phyloP scores from a whole-genome alignment of 1,140 invertebrate genomes.

The Lucilia cuprina region DNA sequence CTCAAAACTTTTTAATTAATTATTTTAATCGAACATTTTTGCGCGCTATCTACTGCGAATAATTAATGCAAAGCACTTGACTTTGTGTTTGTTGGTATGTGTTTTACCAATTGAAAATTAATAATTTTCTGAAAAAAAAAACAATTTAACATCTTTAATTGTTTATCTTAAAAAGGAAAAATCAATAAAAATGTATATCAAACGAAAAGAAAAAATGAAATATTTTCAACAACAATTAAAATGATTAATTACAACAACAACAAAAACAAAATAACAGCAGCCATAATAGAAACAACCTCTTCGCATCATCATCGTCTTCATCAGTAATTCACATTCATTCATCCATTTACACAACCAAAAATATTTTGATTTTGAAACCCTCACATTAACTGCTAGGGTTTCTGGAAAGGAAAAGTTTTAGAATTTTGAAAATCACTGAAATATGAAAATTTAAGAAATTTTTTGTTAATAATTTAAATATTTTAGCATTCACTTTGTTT shows the following conservation, averaged over 20 bases:
- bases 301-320: background rate
- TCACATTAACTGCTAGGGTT: background rate
- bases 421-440: background rate
- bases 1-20: too few species aligned
- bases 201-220: background rate
- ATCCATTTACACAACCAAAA: background rate
- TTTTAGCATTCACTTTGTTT: too few species aligned
- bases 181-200: background rate
- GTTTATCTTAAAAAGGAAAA: background rate
- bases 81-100: too few species aligned
- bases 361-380: background rate
- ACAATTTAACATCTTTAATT: background rate
- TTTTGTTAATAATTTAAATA: too few species aligned
- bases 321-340: background rate
- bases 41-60: too few species aligned
- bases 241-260: conserved; percentile 7
- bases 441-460: background rate
- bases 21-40: too few species aligned
- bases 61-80: too few species aligned
- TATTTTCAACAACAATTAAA: background rate
- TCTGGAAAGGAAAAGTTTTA: background rate
- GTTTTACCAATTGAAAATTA: background rate
- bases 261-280: background rate
- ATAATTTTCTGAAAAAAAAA: background rate
- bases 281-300: background rate